Percentiles rank a stretch among this genome's conserved stretches.
Conservation (phyloP, 2,113 vertebrate species). For the Cyanoliseus patagonus region DNA sequence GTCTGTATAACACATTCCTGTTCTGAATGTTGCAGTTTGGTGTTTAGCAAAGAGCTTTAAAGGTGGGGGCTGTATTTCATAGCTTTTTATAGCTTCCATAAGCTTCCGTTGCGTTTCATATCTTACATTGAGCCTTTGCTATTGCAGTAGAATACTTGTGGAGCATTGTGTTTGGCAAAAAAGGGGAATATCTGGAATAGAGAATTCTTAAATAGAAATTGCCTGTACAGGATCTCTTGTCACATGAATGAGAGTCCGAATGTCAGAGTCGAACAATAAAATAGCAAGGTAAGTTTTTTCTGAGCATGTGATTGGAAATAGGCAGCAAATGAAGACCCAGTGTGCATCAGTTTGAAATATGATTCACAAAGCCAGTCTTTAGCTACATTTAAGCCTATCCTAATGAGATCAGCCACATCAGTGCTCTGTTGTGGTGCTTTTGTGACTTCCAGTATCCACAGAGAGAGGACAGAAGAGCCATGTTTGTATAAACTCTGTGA, state of each 20-base stretch:
- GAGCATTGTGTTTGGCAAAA: not conserved
- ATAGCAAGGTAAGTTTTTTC: not conserved
- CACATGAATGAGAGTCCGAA: not conserved
- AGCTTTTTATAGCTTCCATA: not conserved
- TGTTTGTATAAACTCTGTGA: not conserved
- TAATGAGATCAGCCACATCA: not conserved
- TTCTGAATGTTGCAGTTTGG: not conserved
- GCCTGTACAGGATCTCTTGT: not conserved
- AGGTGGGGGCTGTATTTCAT: not conserved
- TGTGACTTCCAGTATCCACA: not conserved
- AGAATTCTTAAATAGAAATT: not conserved
- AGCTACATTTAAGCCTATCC: not conserved
- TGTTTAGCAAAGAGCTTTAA: not conserved
- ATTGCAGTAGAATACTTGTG: not conserved
- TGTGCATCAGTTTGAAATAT: not conserved
- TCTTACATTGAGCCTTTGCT: not conserved
- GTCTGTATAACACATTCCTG: not conserved
- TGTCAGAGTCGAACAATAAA: not conserved
- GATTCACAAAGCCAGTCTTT: not conserved
- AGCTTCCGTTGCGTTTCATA: not conserved
- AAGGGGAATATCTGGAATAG: not conserved
- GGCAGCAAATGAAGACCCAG: not conserved
- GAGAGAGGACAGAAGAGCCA: not conserved
- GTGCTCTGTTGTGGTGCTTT: accelerated
- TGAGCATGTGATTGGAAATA: not conserved